Evolutionary conservation across 2,113 vertebrate species (phyloP).

Genomic region (Boleophthalmus pectinirostris): DNA sequence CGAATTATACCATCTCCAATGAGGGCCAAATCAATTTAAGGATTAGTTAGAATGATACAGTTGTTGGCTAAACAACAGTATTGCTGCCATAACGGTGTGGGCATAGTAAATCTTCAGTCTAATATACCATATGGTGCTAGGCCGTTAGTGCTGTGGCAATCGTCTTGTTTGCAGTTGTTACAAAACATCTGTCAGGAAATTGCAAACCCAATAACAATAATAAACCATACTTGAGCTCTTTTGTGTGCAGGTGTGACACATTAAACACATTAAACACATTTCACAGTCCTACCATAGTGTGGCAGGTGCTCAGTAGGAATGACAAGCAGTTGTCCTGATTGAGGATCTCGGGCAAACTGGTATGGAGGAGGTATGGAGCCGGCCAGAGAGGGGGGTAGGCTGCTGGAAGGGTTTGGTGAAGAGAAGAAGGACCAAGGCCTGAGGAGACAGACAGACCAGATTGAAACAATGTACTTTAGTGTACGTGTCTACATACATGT

Average conservation of each 20-base stretch:
- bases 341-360: conserved; percentile 94
- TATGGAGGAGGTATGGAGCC: conserved; percentile 89
- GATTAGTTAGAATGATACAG: not conserved
- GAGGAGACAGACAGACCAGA: conserved; percentile 23
- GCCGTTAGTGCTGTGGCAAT: conserved; percentile 4
- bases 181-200: conserved; percentile 14
- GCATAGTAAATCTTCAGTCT: not conserved
- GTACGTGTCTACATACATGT: not conserved
- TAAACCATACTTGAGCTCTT: not conserved
- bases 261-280: conserved; percentile 4
- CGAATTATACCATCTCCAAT: not conserved
- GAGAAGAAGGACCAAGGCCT: conserved; percentile 88
- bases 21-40: not conserved
- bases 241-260: not conserved
- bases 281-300: conserved; percentile 75
- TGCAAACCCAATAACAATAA: not conserved
- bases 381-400: conserved; percentile 87
- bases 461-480: conserved; percentile 6
- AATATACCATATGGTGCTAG: conserved; percentile 18
- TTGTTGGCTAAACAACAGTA: not conserved
- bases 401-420: conserved; percentile 91
- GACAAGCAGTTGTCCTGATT: conserved; percentile 93
- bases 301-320: conserved; percentile 93
- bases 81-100: not conserved
- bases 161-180: conserved; percentile 13